Percentiles rank a stretch among this genome's conserved stretches.
These are phyloP conservation scores for Sander lucioperca DNA, from an alignment of 2,113 vertebrate genomes.

Conservation along the genomic window DNA sequence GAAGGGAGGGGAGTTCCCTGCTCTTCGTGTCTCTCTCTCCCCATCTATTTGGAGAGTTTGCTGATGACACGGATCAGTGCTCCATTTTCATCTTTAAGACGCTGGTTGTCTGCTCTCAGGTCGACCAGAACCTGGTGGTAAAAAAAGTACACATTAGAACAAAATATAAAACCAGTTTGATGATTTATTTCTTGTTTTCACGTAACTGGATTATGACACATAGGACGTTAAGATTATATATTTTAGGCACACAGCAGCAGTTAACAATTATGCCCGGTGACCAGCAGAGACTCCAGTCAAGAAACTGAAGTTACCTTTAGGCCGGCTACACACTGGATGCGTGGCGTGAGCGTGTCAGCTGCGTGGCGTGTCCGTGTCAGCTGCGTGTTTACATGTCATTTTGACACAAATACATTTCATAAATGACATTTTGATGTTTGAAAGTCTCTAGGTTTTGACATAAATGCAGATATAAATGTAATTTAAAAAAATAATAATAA, in stretches of 20 bases:
- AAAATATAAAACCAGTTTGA: neutral
- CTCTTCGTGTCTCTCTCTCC: conserved; percentile 42
- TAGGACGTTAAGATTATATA: neutral
- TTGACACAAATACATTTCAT: no score
- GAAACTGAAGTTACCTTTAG: neutral
- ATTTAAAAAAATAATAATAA: no score
- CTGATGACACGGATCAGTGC: conserved; percentile 99
- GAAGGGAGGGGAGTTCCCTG: conserved; percentile 63
- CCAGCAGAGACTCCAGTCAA: neutral
- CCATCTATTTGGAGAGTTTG: conserved; percentile 96
- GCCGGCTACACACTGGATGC: no score
- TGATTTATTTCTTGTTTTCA: neutral
- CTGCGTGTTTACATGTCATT: no score
- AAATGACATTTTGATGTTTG: no score
- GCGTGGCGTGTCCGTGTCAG: no score
- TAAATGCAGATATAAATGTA: no score
- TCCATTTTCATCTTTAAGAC: conserved; percentile 98
- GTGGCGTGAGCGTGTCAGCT: no score
- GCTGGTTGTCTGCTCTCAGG: conserved; percentile 96
- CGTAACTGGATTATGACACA: neutral
- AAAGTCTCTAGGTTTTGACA: no score
- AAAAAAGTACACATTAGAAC: conserved; percentile 32
- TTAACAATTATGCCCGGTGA: neutral
- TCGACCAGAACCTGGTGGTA: conserved; percentile 91
- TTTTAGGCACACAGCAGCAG: neutral